phyloP scores from a whole-genome alignment of 2,113 vertebrate species.

The Triplophysa tibetana region DNA sequence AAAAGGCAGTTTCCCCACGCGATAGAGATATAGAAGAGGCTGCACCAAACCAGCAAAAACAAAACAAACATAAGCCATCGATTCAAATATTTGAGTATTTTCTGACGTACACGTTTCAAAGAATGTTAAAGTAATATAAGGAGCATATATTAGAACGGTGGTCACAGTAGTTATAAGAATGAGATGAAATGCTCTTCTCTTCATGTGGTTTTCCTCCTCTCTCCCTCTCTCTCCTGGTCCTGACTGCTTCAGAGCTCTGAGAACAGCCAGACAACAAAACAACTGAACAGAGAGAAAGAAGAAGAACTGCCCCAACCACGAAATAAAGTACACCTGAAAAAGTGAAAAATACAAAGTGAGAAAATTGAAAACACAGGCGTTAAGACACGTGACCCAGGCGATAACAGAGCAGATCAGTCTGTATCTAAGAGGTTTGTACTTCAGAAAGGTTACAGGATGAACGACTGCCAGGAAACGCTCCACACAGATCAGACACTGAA shows the following conservation, averaged over 20 bases:
- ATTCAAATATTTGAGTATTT: neutral
- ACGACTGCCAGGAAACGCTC: too few species aligned
- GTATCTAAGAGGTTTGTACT: conserved; percentile 40
- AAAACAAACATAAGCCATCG: neutral
- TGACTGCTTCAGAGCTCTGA: conserved; percentile 18
- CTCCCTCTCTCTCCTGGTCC: conserved; percentile 7
- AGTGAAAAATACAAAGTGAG: neutral
- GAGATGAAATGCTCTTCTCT: conserved; percentile 27
- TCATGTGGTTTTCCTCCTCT: conserved; percentile 1
- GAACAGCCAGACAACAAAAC: conserved; percentile 17
- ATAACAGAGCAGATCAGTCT: conserved; percentile 8
- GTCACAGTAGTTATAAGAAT: conserved; percentile 20
- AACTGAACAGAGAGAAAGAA: conserved; percentile 24
- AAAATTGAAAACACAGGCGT: neutral
- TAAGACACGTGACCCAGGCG: conserved; percentile 1
- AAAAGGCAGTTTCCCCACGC: neutral
- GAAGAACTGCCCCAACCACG: neutral
- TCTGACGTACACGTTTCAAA: neutral
- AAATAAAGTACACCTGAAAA: neutral
- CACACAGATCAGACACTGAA: conserved; percentile 2
- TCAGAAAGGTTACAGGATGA: conserved; percentile 26
- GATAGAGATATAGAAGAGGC: neutral
- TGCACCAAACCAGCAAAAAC: neutral
- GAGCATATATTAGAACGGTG: conserved; percentile 11
- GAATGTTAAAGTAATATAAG: conserved; percentile 11